Conservation (phyloP, 2,797 vertebrate species). For the Lagocephalus sceleratus region DNA sequence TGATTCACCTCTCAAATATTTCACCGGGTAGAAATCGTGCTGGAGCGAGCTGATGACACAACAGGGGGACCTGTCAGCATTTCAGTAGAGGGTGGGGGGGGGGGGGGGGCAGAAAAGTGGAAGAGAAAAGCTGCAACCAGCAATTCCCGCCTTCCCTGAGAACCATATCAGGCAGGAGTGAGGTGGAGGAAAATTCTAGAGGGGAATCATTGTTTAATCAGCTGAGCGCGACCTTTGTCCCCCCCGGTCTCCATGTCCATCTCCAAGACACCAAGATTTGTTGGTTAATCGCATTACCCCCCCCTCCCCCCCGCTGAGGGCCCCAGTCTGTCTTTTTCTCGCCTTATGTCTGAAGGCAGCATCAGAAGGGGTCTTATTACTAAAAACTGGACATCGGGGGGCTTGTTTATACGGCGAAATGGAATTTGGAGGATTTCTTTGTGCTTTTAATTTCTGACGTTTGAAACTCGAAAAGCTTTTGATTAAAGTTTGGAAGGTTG, state of each 20-base stretch:
- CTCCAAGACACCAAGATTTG: constrained; percentile 40
- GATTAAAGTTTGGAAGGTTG: constrained; percentile 5
- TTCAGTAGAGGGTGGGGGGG: no score
- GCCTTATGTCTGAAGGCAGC: constrained; percentile 4
- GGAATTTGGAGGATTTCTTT: constrained; percentile 38
- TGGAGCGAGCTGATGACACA: no score
- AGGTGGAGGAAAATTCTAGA: constrained; percentile 19
- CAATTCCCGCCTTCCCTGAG: no score
- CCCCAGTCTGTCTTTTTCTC: constrained; percentile 15
- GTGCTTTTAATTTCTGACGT: constrained; percentile 50
- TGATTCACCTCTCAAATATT: constrained; percentile 5
- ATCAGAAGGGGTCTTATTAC: constrained; percentile 7
- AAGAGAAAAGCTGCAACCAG: no score
- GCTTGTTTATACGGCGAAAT: constrained; percentile 9
- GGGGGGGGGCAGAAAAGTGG: no score
- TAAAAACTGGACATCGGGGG: background rate
- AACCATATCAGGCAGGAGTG: background rate
- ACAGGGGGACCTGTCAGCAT: no score
- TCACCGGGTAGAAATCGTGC: constrained; percentile 1
- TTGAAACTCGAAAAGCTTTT: background rate
- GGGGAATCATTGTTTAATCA: constrained; percentile 38
- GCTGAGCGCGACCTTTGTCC: constrained; percentile 26
- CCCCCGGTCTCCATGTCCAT: constrained; percentile 14
- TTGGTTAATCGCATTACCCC: constrained; percentile 58
- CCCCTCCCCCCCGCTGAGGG: constrained; percentile 48